phyloP scores from a whole-genome alignment of 2,797 vertebrate genomes.

The Gobio occitaniae region DNA sequence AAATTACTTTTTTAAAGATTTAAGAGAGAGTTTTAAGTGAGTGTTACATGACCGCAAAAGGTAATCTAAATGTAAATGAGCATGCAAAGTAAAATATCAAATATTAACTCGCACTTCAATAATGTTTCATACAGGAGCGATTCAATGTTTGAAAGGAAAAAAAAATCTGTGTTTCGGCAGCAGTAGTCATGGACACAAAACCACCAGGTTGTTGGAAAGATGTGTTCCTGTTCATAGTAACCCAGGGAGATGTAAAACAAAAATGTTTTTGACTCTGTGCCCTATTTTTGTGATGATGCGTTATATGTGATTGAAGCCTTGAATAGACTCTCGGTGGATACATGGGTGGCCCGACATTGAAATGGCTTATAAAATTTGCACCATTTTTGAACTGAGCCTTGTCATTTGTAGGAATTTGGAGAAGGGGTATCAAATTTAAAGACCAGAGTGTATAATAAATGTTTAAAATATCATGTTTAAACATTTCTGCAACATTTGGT shows the following conservation, averaged over 20 bases:
- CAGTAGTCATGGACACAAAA: constrained; percentile 44
- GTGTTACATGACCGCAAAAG: constrained; percentile 9
- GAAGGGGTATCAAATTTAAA: constrained; percentile 53
- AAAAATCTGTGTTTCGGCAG: constrained; percentile 14
- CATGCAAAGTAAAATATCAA: background rate
- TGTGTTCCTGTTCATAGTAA: constrained; percentile 45
- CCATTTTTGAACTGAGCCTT: constrained; percentile 49
- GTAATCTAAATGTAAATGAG: background rate
- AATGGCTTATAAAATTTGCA: constrained; percentile 61
- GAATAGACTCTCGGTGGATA: constrained; percentile 44
- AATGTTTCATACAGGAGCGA: background rate
- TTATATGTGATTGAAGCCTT: constrained; percentile 50
- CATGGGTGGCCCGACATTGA: constrained; percentile 51
- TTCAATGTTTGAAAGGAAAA: constrained; percentile 1
- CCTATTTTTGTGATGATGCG: constrained; percentile 40
- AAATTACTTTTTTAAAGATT: background rate
- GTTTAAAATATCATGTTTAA: constrained; percentile 51
- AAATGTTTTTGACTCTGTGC: constrained; percentile 44
- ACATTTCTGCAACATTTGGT: constrained; percentile 45
- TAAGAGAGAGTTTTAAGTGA: background rate
- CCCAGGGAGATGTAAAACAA: constrained; percentile 44
- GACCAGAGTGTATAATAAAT: constrained; percentile 51
- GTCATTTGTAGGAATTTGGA: constrained; percentile 50
- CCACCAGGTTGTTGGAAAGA: constrained; percentile 43
- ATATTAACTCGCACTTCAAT: constrained; percentile 8